These are phyloP conservation scores for Aplysia californica DNA, from an alignment of 1,140 invertebrate genomes.

Conservation along the genomic window DNA sequence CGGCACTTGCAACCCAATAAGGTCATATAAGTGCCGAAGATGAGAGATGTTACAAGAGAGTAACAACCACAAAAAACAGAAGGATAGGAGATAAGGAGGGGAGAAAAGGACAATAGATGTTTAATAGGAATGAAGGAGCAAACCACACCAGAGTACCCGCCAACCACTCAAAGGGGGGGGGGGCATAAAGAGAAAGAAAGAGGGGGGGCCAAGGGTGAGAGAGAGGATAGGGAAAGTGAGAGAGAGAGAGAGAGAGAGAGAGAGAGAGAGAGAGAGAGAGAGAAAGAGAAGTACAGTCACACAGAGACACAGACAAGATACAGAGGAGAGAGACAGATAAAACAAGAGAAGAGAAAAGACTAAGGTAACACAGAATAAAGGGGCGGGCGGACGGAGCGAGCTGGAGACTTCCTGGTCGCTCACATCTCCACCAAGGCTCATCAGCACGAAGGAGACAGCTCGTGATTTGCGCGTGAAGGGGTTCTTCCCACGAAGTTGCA, in stretches of 20 bases:
- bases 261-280: slow-evolving; percentile 22
- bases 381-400: too few relatives aligned
- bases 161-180: background rate
- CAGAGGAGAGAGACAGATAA: slow-evolving; percentile 32
- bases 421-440: too few relatives aligned
- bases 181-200: background rate
- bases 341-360: slow-evolving; percentile 22
- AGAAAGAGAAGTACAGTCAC: background rate
- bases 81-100: too few relatives aligned
- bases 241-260: slow-evolving; percentile 23
- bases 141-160: background rate
- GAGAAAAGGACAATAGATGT: too few relatives aligned
- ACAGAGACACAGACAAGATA: slow-evolving; percentile 35
- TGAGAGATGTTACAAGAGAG: too few relatives aligned
- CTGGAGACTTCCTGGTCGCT: too few relatives aligned
- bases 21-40: too few relatives aligned
- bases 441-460: too few relatives aligned
- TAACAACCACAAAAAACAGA: background rate
- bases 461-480: too few relatives aligned
- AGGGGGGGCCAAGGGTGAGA: slow-evolving; percentile 11
- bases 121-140: too few relatives aligned
- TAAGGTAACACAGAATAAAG: background rate
- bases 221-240: slow-evolving; percentile 3
- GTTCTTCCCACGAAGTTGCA: too few relatives aligned
- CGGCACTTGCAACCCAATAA: too few relatives aligned